Percentiles rank a stretch among this genome's conserved stretches.
phyloP scores from a whole-genome alignment of 2,113 vertebrate species.

The Istiophorus platypterus region DNA sequence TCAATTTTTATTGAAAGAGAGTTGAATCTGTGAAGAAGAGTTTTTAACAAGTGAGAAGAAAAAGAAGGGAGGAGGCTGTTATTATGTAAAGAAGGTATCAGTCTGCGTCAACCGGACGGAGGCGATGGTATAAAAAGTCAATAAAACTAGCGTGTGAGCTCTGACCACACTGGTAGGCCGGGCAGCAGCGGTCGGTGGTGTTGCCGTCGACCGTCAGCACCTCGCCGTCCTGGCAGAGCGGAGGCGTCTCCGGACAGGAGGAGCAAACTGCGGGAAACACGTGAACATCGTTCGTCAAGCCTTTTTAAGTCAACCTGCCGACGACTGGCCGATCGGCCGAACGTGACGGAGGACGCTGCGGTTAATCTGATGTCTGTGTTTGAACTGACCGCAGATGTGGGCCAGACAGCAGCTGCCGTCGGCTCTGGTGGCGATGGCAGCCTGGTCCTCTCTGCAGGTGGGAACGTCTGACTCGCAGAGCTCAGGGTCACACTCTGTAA shows the following conservation, averaged over 20 bases:
- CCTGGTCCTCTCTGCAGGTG: constrained; percentile 91
- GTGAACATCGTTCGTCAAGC: not conserved
- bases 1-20: too few species aligned
- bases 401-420: constrained; percentile 92
- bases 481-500: constrained; percentile 92
- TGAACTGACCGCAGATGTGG: constrained; percentile 90
- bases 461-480: constrained; percentile 88
- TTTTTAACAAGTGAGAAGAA: too few species aligned
- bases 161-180: constrained; percentile 93
- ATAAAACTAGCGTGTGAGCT: constrained; percentile 6
- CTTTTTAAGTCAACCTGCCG: not conserved
- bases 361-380: rapidly evolving
- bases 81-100: not conserved
- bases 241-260: constrained; percentile 85
- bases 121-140: not conserved
- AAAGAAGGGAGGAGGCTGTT: too few species aligned
- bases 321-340: not conserved
- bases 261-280: constrained; percentile 85
- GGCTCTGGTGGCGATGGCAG: constrained; percentile 85
- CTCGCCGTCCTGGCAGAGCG: constrained; percentile 91
- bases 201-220: constrained; percentile 88
- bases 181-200: constrained; percentile 92
- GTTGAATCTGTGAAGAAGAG: too few species aligned
- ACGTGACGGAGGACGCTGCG: not conserved
- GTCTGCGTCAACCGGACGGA: too few species aligned